Percentiles rank a stretch among this genome's conserved stretches.
These are phyloP conservation scores for Caretta caretta DNA, from an alignment of 2,113 vertebrate species.

Conservation along the genomic window DNA sequence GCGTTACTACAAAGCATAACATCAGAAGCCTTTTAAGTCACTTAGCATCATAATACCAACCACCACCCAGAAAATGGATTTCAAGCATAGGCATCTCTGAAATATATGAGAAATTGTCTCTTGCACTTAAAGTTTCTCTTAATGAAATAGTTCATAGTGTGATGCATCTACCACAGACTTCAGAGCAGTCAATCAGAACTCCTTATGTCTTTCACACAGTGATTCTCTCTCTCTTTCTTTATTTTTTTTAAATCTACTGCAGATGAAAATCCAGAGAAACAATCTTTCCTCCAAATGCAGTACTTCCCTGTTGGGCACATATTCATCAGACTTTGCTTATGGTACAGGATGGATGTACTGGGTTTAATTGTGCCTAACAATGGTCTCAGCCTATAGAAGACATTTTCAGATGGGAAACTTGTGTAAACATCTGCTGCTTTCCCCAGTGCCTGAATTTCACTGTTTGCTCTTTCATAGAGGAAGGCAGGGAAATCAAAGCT, in stretches of 20 bases:
- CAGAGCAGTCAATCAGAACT: not conserved
- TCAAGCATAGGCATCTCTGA: not conserved
- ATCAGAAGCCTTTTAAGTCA: constrained; percentile 39
- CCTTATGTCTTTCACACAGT: not conserved
- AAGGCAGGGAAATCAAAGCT: constrained; percentile 15
- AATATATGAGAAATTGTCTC: not conserved
- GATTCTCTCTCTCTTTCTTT: not conserved
- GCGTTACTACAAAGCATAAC: not conserved
- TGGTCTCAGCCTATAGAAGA: constrained; percentile 32
- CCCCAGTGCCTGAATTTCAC: constrained; percentile 20
- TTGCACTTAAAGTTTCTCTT: not conserved
- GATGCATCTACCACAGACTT: not conserved
- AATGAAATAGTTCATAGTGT: fast-evolving
- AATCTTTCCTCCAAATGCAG: not conserved
- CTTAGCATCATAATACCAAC: constrained; percentile 33
- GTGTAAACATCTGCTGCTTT: constrained; percentile 49
- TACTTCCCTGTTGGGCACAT: not conserved
- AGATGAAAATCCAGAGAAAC: not conserved
- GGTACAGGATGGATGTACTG: constrained; percentile 32
- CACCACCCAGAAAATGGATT: constrained; percentile 20
- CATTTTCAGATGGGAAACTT: constrained; percentile 53
- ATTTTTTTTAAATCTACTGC: not conserved
- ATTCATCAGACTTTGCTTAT: constrained; percentile 30
- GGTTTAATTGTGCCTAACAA: constrained; percentile 65
- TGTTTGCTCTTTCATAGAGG: constrained; percentile 17